Evolutionary conservation across 92 coral and sea anemone species (phyloP).

Genomic region (Porites rus): DNA sequence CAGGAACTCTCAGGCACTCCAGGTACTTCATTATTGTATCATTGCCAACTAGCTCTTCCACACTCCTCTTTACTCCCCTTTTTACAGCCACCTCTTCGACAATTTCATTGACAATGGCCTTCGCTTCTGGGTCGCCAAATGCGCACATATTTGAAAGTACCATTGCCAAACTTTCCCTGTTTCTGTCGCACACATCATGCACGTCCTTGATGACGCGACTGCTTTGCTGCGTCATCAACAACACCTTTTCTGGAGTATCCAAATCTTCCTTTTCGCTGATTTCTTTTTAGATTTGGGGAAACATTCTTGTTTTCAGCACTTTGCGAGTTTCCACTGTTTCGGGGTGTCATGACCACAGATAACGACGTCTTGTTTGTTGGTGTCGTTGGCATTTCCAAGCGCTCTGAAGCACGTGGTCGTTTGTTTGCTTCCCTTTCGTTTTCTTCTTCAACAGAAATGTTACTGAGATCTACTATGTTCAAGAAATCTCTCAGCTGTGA

Average conservation of each 20-base stretch:
- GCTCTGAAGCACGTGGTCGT: not conserved
- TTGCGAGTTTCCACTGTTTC: not conserved
- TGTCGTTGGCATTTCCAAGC: not conserved
- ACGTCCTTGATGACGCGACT: not conserved
- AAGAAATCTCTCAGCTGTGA: not conserved
- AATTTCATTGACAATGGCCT: not conserved
- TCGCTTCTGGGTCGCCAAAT: conserved; percentile 3
- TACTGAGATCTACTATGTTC: not conserved
- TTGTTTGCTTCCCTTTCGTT: not conserved
- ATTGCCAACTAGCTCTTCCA: not conserved
- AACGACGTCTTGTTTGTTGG: not conserved
- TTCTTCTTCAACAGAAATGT: not conserved
- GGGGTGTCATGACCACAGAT: not conserved
- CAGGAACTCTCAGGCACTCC: not conserved
- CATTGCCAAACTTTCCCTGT: not conserved
- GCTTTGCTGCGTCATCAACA: not conserved
- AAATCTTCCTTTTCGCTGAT: not conserved
- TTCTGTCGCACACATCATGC: not conserved
- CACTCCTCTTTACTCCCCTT: not conserved
- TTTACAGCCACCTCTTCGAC: not conserved
- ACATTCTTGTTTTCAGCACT: not conserved
- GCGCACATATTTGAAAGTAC: not conserved
- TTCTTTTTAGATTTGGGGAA: not conserved
- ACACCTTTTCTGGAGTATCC: not conserved
- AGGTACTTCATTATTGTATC: not conserved